Evolutionary conservation across 37 sponge, comb jelly and placozoan species (phyloP), one percentile per base, ranked within the genome.

Genomic region (Chondrilla cf. caribensis): DNA sequence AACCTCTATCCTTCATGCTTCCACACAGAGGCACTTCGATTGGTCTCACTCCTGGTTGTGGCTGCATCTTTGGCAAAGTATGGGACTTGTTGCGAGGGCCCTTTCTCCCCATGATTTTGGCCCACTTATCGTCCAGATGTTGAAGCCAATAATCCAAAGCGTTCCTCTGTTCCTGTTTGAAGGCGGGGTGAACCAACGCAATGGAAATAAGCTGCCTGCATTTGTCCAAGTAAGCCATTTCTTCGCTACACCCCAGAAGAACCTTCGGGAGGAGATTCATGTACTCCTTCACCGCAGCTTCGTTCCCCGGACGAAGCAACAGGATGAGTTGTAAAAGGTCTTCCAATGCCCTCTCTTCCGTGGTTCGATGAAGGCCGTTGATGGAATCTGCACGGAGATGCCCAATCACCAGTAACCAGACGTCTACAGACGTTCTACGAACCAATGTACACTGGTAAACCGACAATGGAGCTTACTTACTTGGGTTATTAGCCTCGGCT

Each of bases 171-270:
- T 96, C 90, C 0, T 78, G 85, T 21, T 84, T 87, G 88, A 96
- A 96, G 70, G 97, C 97, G 0, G 97, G 97, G 71, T 96, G 97
- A 0, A 96, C 92, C 0, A 93, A 85, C 0, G 97, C 89, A 0
- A 96, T 84, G 3, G 95, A 96, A 24, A 96, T 83, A 6, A 96
- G 84, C 87, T 93, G 97, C 29, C 92, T 81, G 38, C 97, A 96
- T 38, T 93, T 86, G 58, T 90, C 87, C 39, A 91, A 55, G 41
- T 96, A 93, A 42, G 88, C 70, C 38, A 60, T 35, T 7, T 87
- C 88, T 81, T 93, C 92, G 28, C 84, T 57, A 15, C 92, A 90
- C 18, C 85, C 79, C 25, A 92, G 78, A 75, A 91, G 44, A 22
- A 91, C 92, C 41, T 90, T 93, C 31, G 97, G 94, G 28, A 96